These are phyloP conservation scores for Eledone cirrhosa DNA, from an alignment of 2,888 invertebrate species.

Conservation along the genomic window DNA sequence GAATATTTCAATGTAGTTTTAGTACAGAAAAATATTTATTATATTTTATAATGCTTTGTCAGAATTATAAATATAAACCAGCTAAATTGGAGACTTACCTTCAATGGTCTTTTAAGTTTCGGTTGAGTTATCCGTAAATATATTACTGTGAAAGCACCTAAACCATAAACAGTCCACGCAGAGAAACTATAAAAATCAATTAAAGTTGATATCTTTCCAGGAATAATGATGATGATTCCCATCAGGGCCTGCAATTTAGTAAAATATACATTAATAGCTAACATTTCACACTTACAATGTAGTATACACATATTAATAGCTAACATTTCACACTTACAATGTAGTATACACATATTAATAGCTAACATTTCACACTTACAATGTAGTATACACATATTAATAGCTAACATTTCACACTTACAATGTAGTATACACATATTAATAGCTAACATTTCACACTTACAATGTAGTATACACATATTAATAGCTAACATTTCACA, in stretches of 20 bases:
- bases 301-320: background rate
- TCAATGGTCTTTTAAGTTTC: conserved; percentile 90
- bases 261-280: background rate
- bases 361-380: conserved; percentile 33
- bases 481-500: background rate
- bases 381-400: conserved; percentile 15
- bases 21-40: too few species aligned
- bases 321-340: conserved; percentile 35
- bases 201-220: conserved; percentile 89
- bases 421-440: conserved; percentile 28
- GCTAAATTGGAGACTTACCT: conserved; percentile 71
- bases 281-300: conserved; percentile 26
- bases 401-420: conserved; percentile 31
- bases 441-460: conserved; percentile 19
- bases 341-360: background rate
- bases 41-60: too few species aligned
- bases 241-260: conserved; percentile 70
- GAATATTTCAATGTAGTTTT: too few species aligned
- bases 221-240: conserved; percentile 88
- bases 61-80: background rate
- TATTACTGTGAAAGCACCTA: conserved; percentile 90
- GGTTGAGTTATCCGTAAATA: conserved; percentile 86
- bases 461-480: conserved; percentile 33
- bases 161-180: conserved; percentile 96
- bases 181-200: conserved; percentile 98